Percentiles rank a stretch among this genome's conserved stretches.
Conservation (phyloP, 2,797 vertebrate genomes). For the Gambusia yucatana region DNA sequence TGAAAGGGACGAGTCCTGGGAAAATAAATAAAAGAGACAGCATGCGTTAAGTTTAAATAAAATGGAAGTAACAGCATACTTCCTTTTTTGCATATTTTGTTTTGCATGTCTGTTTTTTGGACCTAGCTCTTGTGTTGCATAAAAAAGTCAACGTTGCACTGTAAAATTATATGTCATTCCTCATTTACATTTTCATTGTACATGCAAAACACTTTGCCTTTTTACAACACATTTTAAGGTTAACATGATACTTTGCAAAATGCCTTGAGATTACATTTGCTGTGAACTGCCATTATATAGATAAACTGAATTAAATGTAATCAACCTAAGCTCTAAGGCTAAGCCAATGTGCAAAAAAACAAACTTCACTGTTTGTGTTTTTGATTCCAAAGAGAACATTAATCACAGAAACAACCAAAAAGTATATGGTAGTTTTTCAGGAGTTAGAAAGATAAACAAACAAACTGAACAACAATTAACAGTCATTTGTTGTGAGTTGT, state of each 20-base stretch:
- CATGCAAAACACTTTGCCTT: not conserved
- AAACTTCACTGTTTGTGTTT: no score
- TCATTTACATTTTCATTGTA: not conserved
- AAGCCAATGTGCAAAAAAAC: not conserved
- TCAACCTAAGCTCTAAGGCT: not conserved
- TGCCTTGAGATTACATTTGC: not conserved
- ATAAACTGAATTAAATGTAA: not conserved
- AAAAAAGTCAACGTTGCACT: not conserved
- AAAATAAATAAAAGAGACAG: not conserved
- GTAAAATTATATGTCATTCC: not conserved
- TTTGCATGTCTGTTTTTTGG: not conserved
- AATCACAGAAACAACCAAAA: not conserved
- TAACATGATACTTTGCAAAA: not conserved
- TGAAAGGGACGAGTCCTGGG: constrained; percentile 2
- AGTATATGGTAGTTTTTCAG: not conserved
- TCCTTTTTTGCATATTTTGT: not conserved
- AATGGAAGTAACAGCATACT: not conserved
- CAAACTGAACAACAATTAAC: not conserved
- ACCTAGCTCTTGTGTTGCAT: not conserved
- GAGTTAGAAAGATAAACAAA: not conserved
- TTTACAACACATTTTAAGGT: not conserved
- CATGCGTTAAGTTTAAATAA: not conserved
- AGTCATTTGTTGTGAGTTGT: not conserved
- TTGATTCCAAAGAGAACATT: not conserved
- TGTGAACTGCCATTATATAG: not conserved